A percentile compares a stretch with the other conserved stretches of the same genome.
These are phyloP conservation scores for Proterorhinus semilunaris DNA, from an alignment of 2,113 vertebrate genomes.

Conservation along the genomic window DNA sequence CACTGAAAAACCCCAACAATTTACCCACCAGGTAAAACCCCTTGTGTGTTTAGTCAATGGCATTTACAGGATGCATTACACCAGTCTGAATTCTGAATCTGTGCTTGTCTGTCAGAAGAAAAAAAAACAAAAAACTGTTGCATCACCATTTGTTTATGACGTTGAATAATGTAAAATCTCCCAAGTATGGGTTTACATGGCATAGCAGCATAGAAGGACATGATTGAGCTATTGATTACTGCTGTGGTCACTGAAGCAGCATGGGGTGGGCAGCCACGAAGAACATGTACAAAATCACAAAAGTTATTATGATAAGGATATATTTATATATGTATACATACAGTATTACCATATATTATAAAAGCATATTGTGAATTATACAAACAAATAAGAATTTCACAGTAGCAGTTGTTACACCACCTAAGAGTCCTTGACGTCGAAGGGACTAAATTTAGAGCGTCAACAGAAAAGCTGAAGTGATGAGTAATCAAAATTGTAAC, in stretches of 20 bases:
- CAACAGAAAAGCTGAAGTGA: slow-evolving; percentile 16
- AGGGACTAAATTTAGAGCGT: slow-evolving; percentile 52
- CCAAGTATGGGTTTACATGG: slow-evolving; percentile 37
- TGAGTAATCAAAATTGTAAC: slow-evolving; percentile 24
- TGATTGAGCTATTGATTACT: background rate
- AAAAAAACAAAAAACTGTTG: slow-evolving; percentile 6
- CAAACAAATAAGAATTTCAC: slow-evolving; percentile 74
- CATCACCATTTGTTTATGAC: slow-evolving; percentile 12
- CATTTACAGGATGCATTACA: background rate
- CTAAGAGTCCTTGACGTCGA: slow-evolving; percentile 60
- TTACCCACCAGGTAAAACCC: too few relatives aligned
- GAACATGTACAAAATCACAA: slow-evolving; percentile 75
- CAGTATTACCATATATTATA: slow-evolving; percentile 75
- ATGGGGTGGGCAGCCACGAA: slow-evolving; percentile 54
- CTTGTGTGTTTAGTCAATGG: too few relatives aligned
- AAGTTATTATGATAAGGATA: slow-evolving; percentile 74
- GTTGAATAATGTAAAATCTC: slow-evolving; percentile 18
- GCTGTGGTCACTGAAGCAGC: slow-evolving; percentile 30
- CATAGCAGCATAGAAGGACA: slow-evolving; percentile 57
- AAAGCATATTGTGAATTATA: slow-evolving; percentile 74
- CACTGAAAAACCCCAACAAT: too few relatives aligned
- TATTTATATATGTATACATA: slow-evolving; percentile 73
- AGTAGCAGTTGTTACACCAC: slow-evolving; percentile 77
- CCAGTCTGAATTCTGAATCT: slow-evolving; percentile 13
- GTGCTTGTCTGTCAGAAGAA: slow-evolving; percentile 21